Conservation (phyloP, 2,888 invertebrate genomes). For the Hartigia nigra region DNA sequence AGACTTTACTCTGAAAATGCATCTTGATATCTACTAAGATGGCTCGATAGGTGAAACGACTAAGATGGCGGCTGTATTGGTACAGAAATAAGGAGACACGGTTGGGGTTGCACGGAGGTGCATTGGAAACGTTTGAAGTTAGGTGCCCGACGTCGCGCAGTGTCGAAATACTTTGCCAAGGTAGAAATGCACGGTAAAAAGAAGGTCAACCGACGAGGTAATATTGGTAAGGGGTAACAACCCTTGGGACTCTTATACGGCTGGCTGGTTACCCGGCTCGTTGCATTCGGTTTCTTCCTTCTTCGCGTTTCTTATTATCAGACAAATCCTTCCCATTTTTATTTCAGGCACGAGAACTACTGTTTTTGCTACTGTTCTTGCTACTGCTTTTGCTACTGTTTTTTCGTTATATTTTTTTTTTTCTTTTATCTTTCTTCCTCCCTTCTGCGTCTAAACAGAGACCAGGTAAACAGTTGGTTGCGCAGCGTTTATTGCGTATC, state of each 20-base stretch:
- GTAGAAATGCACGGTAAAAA: conserved; percentile 1
- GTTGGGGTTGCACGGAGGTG: not conserved
- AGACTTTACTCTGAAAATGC: not conserved
- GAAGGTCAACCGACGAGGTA: not conserved
- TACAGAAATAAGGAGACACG: not conserved
- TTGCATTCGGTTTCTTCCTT: not conserved
- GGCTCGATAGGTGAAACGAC: not conserved
- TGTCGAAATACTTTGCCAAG: not conserved
- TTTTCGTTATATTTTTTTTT: not conserved
- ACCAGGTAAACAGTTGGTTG: not conserved
- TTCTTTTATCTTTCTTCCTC: not conserved
- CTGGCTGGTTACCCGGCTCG: conserved; percentile 8
- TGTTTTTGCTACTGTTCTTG: not conserved
- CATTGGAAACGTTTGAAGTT: not conserved
- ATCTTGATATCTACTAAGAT: no score
- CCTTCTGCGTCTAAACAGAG: not conserved
- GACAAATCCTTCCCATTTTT: not conserved
- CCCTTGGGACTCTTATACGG: conserved; percentile 10
- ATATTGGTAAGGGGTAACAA: conserved; percentile 1
- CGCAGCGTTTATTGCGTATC: not conserved
- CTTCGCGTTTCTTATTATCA: conserved; percentile 9
- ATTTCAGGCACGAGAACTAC: not conserved
- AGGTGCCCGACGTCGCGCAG: not conserved
- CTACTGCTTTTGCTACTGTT: not conserved
- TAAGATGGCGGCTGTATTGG: not conserved